Evolutionary conservation across 2,797 vertebrate species (phyloP).

Genomic region (Psittacula derbiana): DNA sequence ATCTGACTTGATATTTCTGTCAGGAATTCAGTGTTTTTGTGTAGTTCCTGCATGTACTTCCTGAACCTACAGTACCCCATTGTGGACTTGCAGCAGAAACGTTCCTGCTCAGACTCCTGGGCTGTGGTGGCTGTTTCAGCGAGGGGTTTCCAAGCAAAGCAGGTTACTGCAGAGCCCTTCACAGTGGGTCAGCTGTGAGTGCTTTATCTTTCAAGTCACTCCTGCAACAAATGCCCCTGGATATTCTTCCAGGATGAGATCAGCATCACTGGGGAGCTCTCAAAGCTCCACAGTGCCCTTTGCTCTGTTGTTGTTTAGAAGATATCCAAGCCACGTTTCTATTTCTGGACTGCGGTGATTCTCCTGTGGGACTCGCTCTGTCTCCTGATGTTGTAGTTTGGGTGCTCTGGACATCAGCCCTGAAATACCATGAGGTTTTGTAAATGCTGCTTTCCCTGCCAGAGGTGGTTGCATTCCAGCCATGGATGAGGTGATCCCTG

Average conservation of each 20-base stretch:
- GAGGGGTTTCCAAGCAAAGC: neutral
- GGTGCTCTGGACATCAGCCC: neutral
- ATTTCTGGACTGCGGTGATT: neutral
- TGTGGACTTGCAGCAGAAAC: neutral
- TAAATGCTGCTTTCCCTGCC: neutral
- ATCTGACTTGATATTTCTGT: slow-evolving; percentile 20
- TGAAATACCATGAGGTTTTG: neutral
- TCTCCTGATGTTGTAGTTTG: neutral
- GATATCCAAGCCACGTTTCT: neutral
- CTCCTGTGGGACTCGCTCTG: neutral
- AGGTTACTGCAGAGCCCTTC: neutral
- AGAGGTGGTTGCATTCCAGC: neutral
- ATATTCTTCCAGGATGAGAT: slow-evolving; percentile 11
- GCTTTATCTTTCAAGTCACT: neutral
- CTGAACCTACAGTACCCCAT: slow-evolving; percentile 3
- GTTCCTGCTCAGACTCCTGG: neutral
- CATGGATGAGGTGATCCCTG: neutral
- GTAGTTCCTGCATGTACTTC: slow-evolving; percentile 22
- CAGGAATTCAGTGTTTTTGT: slow-evolving; percentile 7
- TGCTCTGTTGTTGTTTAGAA: neutral
- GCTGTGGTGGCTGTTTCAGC: neutral
- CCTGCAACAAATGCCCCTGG: neutral
- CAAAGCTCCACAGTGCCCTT: neutral
- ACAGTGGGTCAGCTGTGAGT: neutral
- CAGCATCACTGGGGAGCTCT: neutral